Evolutionary conservation across 2,113 vertebrate species (phyloP).

Genomic region (Tretioscincus oriximinensis): DNA sequence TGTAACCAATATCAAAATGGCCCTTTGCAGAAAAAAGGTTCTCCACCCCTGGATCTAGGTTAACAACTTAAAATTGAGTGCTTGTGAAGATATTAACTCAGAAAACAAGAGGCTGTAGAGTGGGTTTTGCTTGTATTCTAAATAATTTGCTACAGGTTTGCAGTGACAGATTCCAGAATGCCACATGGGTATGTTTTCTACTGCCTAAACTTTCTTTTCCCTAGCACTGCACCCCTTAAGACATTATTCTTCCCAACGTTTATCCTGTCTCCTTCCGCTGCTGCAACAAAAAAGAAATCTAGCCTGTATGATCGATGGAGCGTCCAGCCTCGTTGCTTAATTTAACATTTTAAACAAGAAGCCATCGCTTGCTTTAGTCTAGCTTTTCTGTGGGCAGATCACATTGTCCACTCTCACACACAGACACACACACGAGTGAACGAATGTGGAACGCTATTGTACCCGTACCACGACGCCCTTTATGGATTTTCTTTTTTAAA

Average conservation of each 20-base stretch:
- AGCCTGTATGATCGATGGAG: neutral
- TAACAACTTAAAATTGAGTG: no score
- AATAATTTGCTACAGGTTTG: conserved; percentile 64
- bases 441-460: conserved; percentile 44
- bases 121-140: conserved; percentile 28
- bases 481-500: conserved; percentile 69
- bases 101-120: no score
- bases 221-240: neutral
- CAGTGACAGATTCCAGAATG: conserved; percentile 18
- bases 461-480: conserved; percentile 73
- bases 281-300: conserved; percentile 34
- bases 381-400: conserved; percentile 31
- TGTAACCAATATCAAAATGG: no score
- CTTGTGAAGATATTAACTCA: no score
- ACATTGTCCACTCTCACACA: neutral
- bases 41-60: no score
- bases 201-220: conserved; percentile 6
- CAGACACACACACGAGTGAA: conserved; percentile 31
- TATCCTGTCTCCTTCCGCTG: conserved; percentile 34
- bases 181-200: conserved; percentile 16
- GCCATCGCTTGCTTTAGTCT: conserved; percentile 49
- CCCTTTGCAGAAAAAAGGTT: no score
- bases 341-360: conserved; percentile 55
- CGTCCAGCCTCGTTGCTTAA: conserved; percentile 45
- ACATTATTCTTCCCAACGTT: conserved; percentile 29